A percentile compares a stretch with the other conserved stretches of the same genome.
Evolutionary conservation across 2,113 vertebrate genomes (phyloP).

Genomic region (Alectura lathami): DNA sequence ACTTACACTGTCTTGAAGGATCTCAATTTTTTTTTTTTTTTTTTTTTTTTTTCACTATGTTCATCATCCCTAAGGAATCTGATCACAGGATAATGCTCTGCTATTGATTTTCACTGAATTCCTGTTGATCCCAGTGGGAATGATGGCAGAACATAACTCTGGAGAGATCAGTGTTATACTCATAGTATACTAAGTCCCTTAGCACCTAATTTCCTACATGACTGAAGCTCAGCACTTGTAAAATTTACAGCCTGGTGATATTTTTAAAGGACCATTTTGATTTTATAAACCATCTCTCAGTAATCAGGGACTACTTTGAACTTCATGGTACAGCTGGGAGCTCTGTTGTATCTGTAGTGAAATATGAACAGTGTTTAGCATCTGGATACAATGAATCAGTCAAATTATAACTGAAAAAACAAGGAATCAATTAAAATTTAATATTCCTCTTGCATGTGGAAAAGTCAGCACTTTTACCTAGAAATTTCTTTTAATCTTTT

Average conservation of each 20-base stretch:
- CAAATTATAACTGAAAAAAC: not conserved
- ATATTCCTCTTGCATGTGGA: not conserved
- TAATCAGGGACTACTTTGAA: not conserved
- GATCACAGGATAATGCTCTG: not conserved
- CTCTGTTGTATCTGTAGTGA: not conserved
- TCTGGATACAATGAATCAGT: conserved; percentile 4
- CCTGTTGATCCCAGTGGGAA: not conserved
- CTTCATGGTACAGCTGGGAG: not conserved
- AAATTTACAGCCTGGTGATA: not conserved
- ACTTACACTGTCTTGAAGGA: not conserved
- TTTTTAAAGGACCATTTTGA: conserved; percentile 27
- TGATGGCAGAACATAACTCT: not conserved
- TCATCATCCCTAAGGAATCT: not conserved
- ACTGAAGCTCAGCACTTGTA: not conserved
- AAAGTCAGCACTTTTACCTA: not conserved
- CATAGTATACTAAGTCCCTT: not conserved
- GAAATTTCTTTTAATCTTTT: not conserved
- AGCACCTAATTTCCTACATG: not conserved
- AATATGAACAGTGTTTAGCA: conserved; percentile 26
- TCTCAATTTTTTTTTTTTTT: not conserved
- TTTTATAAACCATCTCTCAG: not conserved
- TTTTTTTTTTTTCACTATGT: not conserved
- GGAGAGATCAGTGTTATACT: not conserved
- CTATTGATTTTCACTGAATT: conserved; percentile 8
- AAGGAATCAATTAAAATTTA: not conserved